Percentiles rank a stretch among this genome's conserved stretches.
Conservation (phyloP, 2,113 vertebrate genomes). For the Callionymus lyra region DNA sequence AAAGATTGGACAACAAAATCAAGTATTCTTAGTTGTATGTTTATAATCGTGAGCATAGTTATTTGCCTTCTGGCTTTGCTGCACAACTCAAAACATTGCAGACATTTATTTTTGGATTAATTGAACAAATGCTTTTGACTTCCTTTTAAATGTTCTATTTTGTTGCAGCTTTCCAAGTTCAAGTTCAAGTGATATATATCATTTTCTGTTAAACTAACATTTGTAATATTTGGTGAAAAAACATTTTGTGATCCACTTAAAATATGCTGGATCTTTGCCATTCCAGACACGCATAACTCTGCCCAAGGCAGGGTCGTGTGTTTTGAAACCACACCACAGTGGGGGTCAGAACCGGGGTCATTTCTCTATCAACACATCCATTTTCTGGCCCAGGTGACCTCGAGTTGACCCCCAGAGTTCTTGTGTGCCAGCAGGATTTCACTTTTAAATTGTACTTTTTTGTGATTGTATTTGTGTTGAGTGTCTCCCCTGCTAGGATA, state of each 20-base stretch:
- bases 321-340: constrained; percentile 13
- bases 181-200: too few species aligned
- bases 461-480: constrained; percentile 10
- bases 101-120: too few species aligned
- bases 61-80: too few species aligned
- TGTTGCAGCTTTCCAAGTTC: too few species aligned
- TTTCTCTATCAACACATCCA: constrained; percentile 26
- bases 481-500: constrained; percentile 16
- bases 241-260: neutral
- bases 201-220: too few species aligned
- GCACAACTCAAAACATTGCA: too few species aligned
- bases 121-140: too few species aligned
- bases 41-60: too few species aligned
- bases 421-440: constrained; percentile 17
- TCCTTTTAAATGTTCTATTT: too few species aligned
- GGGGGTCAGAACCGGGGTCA: constrained; percentile 35
- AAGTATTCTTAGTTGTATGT: too few species aligned
- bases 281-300: constrained; percentile 27
- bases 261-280: constrained; percentile 49
- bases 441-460: constrained; percentile 10
- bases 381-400: constrained; percentile 36
- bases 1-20: too few species aligned
- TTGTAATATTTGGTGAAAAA: too few species aligned
- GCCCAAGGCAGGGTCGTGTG: constrained; percentile 31
- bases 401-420: constrained; percentile 27